These are phyloP conservation scores for Pelodiscus sinensis DNA, from an alignment of 2,113 vertebrate species.

Conservation along the genomic window DNA sequence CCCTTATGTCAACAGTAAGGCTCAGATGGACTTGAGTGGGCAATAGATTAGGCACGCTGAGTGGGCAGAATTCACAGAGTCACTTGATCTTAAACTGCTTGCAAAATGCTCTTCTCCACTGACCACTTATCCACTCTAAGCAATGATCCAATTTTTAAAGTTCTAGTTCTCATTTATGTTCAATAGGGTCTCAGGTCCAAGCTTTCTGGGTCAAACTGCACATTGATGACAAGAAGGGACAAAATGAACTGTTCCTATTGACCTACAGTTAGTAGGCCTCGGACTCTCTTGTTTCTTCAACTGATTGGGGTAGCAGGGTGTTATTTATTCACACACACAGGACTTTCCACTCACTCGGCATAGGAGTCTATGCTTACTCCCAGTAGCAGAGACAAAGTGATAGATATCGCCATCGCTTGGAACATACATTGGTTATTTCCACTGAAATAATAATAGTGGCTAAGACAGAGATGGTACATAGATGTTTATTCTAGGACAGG, in stretches of 20 bases:
- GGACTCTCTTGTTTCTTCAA: conserved; percentile 46
- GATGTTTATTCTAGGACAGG: background rate
- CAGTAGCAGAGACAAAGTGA: background rate
- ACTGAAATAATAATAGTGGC: background rate
- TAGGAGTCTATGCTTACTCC: background rate
- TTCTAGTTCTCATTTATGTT: background rate
- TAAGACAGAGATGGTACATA: background rate
- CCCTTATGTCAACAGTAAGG: accelerated
- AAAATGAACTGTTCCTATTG: background rate
- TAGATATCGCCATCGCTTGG: background rate
- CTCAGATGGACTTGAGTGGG: background rate
- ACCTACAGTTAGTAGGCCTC: background rate
- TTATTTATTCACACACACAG: conserved; percentile 30
- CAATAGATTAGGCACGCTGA: background rate
- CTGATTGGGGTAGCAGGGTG: conserved; percentile 7
- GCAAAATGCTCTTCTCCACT: background rate
- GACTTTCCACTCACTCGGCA: background rate
- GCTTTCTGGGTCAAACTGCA: accelerated
- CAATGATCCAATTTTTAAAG: accelerated
- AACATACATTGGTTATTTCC: background rate
- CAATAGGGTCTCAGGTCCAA: background rate
- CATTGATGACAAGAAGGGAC: accelerated
- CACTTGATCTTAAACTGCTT: background rate
- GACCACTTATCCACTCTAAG: background rate
- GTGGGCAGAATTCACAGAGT: background rate